Percentiles rank a stretch among this genome's conserved stretches.
These are phyloP conservation scores for Cataglyphis hispanica DNA, from an alignment of 1,140 invertebrate species.

Conservation along the genomic window DNA sequence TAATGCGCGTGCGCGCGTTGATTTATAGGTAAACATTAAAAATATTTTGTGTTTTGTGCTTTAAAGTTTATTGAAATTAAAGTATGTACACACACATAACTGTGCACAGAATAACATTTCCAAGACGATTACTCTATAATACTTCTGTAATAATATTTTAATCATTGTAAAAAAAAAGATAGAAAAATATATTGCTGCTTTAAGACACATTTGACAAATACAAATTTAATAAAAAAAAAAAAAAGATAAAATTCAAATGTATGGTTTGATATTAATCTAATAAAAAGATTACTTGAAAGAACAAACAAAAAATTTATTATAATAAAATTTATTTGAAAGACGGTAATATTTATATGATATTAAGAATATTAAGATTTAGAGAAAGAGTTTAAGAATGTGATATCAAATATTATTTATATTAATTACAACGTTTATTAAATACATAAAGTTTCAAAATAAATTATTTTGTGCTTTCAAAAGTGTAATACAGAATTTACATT, in stretches of 20 bases:
- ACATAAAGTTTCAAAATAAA: background rate
- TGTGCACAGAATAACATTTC: background rate
- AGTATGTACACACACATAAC: background rate
- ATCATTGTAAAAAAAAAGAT: background rate
- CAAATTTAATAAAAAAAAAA: conserved; percentile 21
- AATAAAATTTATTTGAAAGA: background rate
- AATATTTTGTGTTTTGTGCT: conserved; percentile 16
- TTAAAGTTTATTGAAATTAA: background rate
- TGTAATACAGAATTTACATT: conserved; percentile 17
- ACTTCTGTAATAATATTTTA: conserved; percentile 16
- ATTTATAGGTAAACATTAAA: conserved; percentile 12
- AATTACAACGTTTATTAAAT: background rate
- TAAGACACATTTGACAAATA: background rate
- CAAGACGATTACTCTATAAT: background rate
- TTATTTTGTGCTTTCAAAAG: background rate
- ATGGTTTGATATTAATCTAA: background rate
- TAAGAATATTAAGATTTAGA: no score
- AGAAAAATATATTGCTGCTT: background rate
- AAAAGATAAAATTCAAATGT: background rate
- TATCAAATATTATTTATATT: background rate
- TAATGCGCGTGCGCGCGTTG: background rate
- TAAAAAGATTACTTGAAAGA: conserved; percentile 8
- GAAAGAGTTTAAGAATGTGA: background rate
- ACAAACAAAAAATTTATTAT: conserved; percentile 2
- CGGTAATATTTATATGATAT: background rate